Evolutionary conservation across 2,797 vertebrate species (phyloP).

Genomic region (Notoglanidium macrostoma): DNA sequence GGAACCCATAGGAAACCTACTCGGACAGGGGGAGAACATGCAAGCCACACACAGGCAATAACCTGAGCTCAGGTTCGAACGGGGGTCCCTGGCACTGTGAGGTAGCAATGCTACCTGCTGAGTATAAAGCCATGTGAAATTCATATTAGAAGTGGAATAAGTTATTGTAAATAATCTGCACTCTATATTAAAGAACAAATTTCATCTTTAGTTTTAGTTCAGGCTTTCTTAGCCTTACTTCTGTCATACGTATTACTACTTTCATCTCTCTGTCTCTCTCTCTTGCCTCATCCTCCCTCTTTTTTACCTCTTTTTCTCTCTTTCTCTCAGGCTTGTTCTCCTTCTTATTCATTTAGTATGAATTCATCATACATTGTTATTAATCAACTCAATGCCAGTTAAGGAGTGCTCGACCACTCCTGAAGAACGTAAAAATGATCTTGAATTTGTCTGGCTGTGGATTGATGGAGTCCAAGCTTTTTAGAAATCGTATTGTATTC

Average conservation of each 20-base stretch:
- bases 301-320: not conserved
- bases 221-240: not conserved
- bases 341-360: not conserved
- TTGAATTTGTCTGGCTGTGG: too few relatives aligned
- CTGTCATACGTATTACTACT: not conserved
- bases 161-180: not conserved
- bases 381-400: not conserved
- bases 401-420: too few relatives aligned
- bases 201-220: not conserved
- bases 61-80: not conserved
- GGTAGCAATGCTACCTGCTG: not conserved
- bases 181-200: not conserved
- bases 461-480: too few relatives aligned
- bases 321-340: not conserved
- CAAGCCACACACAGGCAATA: not conserved
- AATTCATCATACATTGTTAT: not conserved
- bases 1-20: not conserved
- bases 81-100: not conserved
- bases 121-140: not conserved
- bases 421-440: too few relatives aligned
- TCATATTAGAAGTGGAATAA: not conserved
- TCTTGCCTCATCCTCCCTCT: not conserved
- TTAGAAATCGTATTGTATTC: too few relatives aligned
- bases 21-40: not conserved
- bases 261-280: too few relatives aligned